Conservation (phyloP, 2,888 invertebrate genomes). For the Tridacna crocea region DNA sequence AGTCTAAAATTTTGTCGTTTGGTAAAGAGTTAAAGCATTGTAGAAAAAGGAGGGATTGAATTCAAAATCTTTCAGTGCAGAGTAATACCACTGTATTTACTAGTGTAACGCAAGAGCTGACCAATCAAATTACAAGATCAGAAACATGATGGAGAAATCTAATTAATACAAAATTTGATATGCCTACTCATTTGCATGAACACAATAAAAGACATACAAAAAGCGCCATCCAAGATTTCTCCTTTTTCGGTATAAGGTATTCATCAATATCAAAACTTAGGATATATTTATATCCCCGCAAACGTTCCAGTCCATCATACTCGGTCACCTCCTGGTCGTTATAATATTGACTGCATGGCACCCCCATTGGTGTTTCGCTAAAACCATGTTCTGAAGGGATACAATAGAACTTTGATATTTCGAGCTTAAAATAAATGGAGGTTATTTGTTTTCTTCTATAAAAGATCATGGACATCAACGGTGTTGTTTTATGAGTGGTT, state of each 20-base stretch:
- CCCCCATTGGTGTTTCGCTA: background rate
- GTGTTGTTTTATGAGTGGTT: too few species aligned
- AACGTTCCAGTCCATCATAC: background rate
- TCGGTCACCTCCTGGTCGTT: background rate
- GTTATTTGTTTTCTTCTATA: background rate
- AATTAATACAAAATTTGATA: too few species aligned
- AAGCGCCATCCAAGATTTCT: background rate
- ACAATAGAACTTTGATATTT: background rate
- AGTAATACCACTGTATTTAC: too few species aligned
- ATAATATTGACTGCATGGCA: background rate
- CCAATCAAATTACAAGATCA: too few species aligned
- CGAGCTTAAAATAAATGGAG: background rate
- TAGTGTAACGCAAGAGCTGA: too few species aligned
- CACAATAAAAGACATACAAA: background rate
- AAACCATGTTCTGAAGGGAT: background rate
- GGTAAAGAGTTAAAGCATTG: too few species aligned
- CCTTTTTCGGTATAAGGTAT: background rate
- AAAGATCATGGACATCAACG: too few species aligned
- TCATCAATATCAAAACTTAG: background rate
- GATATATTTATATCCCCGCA: background rate
- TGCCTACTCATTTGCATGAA: too few species aligned
- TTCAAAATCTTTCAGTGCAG: too few species aligned
- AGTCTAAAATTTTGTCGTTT: too few species aligned
- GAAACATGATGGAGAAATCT: too few species aligned
- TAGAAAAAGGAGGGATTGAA: too few species aligned